Evolutionary conservation across 2,113 vertebrate species (phyloP).

Genomic region (Seriola quinqueradiata): DNA sequence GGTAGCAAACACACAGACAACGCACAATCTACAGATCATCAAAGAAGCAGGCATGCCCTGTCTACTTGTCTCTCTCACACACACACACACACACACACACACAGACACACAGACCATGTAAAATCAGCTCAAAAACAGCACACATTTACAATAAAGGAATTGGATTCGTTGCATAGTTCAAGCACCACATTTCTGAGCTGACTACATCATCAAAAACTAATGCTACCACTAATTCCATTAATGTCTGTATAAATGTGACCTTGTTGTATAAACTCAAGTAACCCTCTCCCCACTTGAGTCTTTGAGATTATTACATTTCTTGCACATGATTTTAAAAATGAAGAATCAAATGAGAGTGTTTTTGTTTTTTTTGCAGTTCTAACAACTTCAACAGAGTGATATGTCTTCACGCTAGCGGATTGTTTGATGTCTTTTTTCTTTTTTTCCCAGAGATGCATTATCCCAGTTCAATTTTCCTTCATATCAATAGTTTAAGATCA

Average conservation of each 20-base stretch:
- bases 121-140: slow-evolving; percentile 61
- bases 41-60: slow-evolving; percentile 17
- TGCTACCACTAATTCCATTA: neutral
- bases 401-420: no score
- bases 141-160: slow-evolving; percentile 19
- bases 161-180: neutral
- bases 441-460: no score
- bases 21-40: slow-evolving; percentile 20
- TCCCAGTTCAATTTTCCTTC: no score
- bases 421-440: no score
- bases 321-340: no score
- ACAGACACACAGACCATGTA: neutral
- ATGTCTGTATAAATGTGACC: neutral
- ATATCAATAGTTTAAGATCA: no score
- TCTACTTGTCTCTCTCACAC: slow-evolving; percentile 27
- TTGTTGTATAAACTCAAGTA: neutral
- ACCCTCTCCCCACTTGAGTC: neutral
- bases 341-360: no score
- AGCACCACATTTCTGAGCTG: slow-evolving; percentile 25
- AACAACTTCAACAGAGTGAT: no score
- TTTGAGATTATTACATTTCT: no score
- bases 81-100: neutral
- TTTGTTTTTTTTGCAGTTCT: no score
- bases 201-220: neutral
- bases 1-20: neutral